A percentile compares a stretch with the other conserved stretches of the same genome.
Conservation (phyloP, 2,888 invertebrate species). For the Heliconius hortense region DNA sequence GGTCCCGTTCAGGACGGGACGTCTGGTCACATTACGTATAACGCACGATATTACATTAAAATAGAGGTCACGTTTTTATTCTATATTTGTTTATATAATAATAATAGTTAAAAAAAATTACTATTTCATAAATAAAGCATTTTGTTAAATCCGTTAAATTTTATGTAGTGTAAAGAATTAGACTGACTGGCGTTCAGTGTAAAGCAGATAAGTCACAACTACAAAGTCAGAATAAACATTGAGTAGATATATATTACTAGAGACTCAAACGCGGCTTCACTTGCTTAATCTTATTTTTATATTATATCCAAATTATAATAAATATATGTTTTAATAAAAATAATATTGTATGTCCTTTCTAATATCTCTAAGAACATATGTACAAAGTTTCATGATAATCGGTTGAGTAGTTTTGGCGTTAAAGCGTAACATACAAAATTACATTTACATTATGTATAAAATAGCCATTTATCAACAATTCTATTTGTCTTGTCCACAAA, state of each 20-base stretch:
- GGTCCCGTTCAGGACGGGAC: too few relatives aligned
- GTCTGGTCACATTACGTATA: neutral
- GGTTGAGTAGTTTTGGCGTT: too few relatives aligned
- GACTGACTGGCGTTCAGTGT: neutral
- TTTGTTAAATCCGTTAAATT: neutral
- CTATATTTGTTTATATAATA: neutral
- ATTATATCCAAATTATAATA: too few relatives aligned
- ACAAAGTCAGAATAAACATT: neutral
- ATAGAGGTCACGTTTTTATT: constrained; percentile 27
- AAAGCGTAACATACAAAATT: too few relatives aligned
- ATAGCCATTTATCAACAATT: too few relatives aligned
- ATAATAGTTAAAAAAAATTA: neutral
- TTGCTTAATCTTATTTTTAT: too few relatives aligned
- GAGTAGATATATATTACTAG: neutral
- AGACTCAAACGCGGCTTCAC: too few relatives aligned
- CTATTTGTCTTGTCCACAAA: neutral
- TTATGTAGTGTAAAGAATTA: neutral
- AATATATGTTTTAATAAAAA: too few relatives aligned
- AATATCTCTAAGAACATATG: too few relatives aligned
- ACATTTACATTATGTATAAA: too few relatives aligned
- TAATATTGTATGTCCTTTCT: too few relatives aligned
- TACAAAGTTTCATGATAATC: too few relatives aligned
- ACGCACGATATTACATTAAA: constrained; percentile 18
- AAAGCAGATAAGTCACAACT: neutral
- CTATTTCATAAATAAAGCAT: neutral